Evolutionary conservation across 1,140 invertebrate species (phyloP).

Genomic region (Sitophilus oryzae): DNA sequence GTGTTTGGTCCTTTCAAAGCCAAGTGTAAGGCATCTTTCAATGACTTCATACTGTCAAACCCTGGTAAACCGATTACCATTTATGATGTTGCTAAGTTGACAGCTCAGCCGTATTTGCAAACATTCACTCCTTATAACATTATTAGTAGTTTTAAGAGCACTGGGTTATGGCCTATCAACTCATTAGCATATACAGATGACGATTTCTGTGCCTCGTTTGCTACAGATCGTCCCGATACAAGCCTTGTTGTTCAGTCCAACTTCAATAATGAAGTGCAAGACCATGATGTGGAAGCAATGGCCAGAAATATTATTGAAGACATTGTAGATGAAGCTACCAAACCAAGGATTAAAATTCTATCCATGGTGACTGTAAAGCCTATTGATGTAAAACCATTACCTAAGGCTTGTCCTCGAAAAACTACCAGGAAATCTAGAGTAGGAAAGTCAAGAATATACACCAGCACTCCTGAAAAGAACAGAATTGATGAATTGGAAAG

Average conservation of each 20-base stretch:
- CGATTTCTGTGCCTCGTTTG: slow-evolving; percentile 6
- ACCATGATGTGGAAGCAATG: too few relatives aligned
- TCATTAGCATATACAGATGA: slow-evolving; percentile 11
- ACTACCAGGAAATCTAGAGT: slow-evolving; percentile 8
- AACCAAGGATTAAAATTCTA: slow-evolving; percentile 19
- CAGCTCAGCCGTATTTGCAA: slow-evolving; percentile 20
- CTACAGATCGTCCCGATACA: slow-evolving; percentile 10
- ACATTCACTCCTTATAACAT: slow-evolving; percentile 28
- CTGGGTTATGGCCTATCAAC: slow-evolving; percentile 26
- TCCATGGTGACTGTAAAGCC: too few relatives aligned
- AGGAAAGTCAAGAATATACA: too few relatives aligned
- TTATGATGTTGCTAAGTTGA: slow-evolving; percentile 35
- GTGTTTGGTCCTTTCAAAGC: slow-evolving; percentile 39
- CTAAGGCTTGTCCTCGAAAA: slow-evolving; percentile 9
- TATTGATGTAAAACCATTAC: slow-evolving; percentile 6
- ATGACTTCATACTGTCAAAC: slow-evolving; percentile 33
- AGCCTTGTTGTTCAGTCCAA: slow-evolving; percentile 5
- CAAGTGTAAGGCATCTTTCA: slow-evolving; percentile 42
- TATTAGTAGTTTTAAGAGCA: slow-evolving; percentile 18
- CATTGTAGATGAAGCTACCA: slow-evolving; percentile 9
- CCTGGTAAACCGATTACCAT: slow-evolving; percentile 38
- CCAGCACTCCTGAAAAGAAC: slow-evolving; percentile 26
- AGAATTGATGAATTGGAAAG: slow-evolving; percentile 22
- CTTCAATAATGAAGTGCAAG: neutral
- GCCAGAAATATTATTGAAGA: slow-evolving; percentile 6